phyloP scores from a whole-genome alignment of 2,888 invertebrate species.

The Polydesmus complanatus region DNA sequence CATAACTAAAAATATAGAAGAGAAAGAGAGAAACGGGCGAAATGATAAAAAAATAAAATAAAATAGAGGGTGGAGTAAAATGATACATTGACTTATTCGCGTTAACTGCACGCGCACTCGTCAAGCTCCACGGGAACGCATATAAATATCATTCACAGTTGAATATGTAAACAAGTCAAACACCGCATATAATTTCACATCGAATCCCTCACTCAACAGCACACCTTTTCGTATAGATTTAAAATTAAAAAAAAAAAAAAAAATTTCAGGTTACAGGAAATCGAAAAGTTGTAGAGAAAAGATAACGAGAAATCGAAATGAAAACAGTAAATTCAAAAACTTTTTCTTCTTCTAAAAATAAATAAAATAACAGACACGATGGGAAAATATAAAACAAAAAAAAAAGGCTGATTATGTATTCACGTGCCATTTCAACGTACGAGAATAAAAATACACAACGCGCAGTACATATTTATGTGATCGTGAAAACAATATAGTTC shows the following conservation, averaged over 20 bases:
- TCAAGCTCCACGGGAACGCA: background rate
- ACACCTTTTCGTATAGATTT: too few species aligned
- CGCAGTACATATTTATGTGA: background rate
- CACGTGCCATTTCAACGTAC: background rate
- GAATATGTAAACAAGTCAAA: background rate
- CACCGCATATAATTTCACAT: background rate
- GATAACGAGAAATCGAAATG: too few species aligned
- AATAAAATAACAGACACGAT: background rate
- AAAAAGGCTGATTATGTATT: background rate
- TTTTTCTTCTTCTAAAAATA: background rate
- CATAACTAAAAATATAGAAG: too few species aligned
- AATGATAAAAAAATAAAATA: background rate
- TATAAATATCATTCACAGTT: background rate
- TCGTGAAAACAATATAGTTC: too few species aligned
- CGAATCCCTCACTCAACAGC: background rate
- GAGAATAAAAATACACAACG: background rate
- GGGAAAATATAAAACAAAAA: background rate
- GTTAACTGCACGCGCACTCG: background rate
- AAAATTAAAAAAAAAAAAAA: too few species aligned
- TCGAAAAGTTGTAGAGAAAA: too few species aligned
- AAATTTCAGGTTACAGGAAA: too few species aligned
- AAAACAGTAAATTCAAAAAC: background rate
- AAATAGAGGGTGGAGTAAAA: background rate
- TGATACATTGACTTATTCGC: too few species aligned
- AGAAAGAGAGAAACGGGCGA: too few species aligned